These are phyloP conservation scores for Odontocolon sp. DNA, from an alignment of 2,888 invertebrate genomes.

Conservation along the genomic window DNA sequence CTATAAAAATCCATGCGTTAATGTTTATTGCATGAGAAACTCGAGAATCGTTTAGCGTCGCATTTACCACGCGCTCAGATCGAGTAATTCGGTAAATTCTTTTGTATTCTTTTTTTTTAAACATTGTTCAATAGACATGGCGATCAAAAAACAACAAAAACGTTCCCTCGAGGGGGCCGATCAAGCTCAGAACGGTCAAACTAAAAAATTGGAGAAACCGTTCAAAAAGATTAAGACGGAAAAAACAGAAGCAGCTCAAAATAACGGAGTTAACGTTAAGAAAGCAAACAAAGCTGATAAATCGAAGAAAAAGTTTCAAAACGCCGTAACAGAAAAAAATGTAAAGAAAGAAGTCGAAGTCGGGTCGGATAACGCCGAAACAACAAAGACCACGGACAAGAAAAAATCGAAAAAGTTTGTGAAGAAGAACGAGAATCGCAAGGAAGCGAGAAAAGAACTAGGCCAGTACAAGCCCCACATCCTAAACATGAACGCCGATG, in stretches of 20 bases:
- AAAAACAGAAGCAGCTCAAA: background rate
- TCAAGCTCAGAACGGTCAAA: background rate
- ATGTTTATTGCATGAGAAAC: no score
- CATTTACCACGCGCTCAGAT: background rate
- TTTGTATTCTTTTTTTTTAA: no score
- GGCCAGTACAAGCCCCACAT: slow-evolving; percentile 47
- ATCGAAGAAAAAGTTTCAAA: no score
- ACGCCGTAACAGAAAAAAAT: no score
- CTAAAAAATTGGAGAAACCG: background rate
- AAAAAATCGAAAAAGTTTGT: no score
- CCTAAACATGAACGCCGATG: slow-evolving; percentile 45
- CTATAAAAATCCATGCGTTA: no score
- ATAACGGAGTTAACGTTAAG: background rate
- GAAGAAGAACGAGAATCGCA: slow-evolving; percentile 33
- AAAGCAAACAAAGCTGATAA: background rate
- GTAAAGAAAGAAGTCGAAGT: no score
- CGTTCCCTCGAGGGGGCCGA: slow-evolving; percentile 37
- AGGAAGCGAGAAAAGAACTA: slow-evolving; percentile 32
- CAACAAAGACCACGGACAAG: no score
- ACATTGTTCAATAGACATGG: slow-evolving; percentile 34
- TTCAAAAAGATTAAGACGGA: slow-evolving; percentile 11
- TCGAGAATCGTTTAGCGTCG: no score
- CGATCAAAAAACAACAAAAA: slow-evolving; percentile 50
- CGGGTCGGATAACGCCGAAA: no score
- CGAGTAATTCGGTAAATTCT: background rate